phyloP scores from a whole-genome alignment of 2,113 vertebrate genomes.

The Alouatta palliata region DNA sequence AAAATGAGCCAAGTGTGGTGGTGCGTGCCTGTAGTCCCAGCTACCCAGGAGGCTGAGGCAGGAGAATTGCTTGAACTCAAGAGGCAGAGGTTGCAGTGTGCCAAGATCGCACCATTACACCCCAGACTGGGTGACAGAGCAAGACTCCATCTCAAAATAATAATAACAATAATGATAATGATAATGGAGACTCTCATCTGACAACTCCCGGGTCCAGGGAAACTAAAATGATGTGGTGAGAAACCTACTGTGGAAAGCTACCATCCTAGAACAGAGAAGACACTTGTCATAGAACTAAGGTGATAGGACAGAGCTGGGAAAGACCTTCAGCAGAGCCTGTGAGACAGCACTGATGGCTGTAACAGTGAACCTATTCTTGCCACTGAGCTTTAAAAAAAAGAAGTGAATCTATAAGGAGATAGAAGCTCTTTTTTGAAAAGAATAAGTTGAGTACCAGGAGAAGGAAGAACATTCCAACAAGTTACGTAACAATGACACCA shows the following conservation, averaged over 20 bases:
- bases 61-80: no score
- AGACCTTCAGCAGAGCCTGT: neutral
- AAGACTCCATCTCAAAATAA: no score
- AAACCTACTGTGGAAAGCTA: neutral
- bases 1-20: no score
- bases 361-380: neutral
- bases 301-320: neutral
- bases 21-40: no score
- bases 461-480: neutral
- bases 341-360: neutral
- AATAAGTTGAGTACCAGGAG: neutral
- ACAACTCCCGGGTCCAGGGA: neutral
- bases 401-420: neutral
- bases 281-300: neutral
- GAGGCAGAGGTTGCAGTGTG: no score
- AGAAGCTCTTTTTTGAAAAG: slow-evolving; percentile 37
- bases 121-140: no score
- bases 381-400: neutral
- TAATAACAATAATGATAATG: no score
- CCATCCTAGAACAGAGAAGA: neutral
- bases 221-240: neutral
- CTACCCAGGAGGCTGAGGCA: no score
- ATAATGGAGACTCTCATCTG: neutral
- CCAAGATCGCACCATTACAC: no score
- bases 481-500: neutral